Evolutionary conservation across 2,113 vertebrate genomes (phyloP), one percentile per base, ranked within the genome.

Genomic region (Candoia aspera): DNA sequence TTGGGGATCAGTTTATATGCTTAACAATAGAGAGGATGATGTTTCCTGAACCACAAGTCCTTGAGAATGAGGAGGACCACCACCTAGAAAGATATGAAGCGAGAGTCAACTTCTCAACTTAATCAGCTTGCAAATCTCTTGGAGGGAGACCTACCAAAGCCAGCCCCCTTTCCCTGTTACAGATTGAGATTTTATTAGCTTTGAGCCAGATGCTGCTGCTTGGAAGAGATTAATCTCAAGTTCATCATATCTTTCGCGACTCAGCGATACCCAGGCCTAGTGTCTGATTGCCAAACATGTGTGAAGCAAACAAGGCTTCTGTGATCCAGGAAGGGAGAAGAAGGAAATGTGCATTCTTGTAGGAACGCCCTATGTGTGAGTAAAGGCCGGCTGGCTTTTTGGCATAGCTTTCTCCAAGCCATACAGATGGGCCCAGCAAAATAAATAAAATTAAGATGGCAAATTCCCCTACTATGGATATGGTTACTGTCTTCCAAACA

Each of bases 181-280:
- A 94, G 96, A 97, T 93, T 95, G 94, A 94, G 95, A 94, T 95
- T 97, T 97, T 97, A 96, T 95, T 95, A 97, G 95, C 93, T 95
- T 89, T 91, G 92, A 94, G 91, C 96, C 97, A 97, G 96, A 95
- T 97, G 96, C 95, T 95, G 96, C 95, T 96, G 94, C 91, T 96
- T 96, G 94, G 94, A 94, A 94, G 93, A 97, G 94, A 97, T 96
- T 96, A 95, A 95, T 95, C 95, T 95, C 94, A 86, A 95, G 95
- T 92, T 96, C 94, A 53, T 94, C 84, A 6, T 84, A 95, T 93
- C 92, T 24, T 95, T 92, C 58, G 92, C 96, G 93, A 94, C 53
- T 9, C 0, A 0, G 93, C 0, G 0, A 95, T 37, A 68, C 23
- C 0, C 0, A 95, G 88, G 8, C 62, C 53, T 0, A 17, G 26